phyloP scores from a whole-genome alignment of 2,888 invertebrate genomes.

The Apodemia mormo region DNA sequence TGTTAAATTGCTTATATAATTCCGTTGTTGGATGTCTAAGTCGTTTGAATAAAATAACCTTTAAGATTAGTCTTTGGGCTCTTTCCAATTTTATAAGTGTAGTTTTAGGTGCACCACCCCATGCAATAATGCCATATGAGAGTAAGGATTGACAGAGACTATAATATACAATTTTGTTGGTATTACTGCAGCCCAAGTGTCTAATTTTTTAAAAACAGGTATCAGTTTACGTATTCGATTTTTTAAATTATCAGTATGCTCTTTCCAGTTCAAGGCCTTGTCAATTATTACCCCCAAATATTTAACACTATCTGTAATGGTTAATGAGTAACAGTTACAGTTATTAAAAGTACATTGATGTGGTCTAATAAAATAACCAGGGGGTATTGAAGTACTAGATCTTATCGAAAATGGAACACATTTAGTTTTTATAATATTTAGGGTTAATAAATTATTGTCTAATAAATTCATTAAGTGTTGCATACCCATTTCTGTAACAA shows the following conservation, averaged over 20 bases:
- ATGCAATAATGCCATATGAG: constrained; percentile 22
- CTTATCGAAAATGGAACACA: neutral
- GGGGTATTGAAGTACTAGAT: neutral
- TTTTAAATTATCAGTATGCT: constrained; percentile 1
- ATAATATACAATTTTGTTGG: constrained; percentile 13
- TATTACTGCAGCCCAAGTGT: neutral
- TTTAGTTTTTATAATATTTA: constrained; percentile 13
- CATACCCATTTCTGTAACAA: neutral
- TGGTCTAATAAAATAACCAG: neutral
- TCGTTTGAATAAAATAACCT: neutral
- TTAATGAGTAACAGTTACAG: neutral
- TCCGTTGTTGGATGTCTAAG: neutral
- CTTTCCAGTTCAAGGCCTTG: constrained; percentile 3
- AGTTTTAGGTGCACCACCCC: constrained; percentile 26
- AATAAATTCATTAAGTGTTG: neutral
- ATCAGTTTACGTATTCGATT: constrained; percentile 14
- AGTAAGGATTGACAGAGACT: constrained; percentile 23
- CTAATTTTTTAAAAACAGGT: constrained; percentile 15
- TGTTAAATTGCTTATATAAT: neutral
- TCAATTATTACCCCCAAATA: no score
- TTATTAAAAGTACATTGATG: neutral
- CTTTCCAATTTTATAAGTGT: constrained; percentile 25
- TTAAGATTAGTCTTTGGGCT: constrained; percentile 24
- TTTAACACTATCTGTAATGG: neutral
- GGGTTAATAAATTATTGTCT: constrained; percentile 11